Percentiles rank a stretch among this genome's conserved stretches.
Conservation (phyloP, 2,888 invertebrate genomes). For the Nasonia oneida region DNA sequence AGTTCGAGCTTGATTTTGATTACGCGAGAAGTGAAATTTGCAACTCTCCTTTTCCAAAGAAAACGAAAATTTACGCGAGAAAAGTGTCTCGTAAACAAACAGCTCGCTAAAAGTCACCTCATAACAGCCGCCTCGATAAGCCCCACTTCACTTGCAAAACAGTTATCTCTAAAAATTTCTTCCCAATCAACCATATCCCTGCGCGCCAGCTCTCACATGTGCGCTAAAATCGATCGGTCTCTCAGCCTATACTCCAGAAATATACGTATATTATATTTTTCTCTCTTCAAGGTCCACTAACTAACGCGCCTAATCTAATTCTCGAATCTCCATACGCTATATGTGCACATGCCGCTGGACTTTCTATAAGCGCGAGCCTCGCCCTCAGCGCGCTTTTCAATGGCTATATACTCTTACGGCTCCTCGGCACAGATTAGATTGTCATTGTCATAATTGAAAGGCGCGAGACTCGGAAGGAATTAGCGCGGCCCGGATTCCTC, state of each 20-base stretch:
- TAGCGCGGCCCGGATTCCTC: conserved; percentile 59
- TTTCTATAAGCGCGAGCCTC: background rate
- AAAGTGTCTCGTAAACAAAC: conserved; percentile 36
- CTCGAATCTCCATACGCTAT: conserved; percentile 11
- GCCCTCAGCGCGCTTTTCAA: background rate
- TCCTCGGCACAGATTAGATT: conserved; percentile 50
- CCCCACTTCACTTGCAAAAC: background rate
- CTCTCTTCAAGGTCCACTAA: conserved; percentile 30
- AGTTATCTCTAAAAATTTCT: conserved; percentile 23
- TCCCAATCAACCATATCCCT: background rate
- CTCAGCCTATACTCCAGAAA: background rate
- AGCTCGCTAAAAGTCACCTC: background rate
- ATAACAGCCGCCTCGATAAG: background rate
- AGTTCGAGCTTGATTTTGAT: too few species aligned
- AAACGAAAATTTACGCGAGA: background rate
- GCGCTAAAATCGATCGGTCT: background rate
- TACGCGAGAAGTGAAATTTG: background rate
- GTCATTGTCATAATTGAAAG: conserved; percentile 60
- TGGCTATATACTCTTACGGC: background rate
- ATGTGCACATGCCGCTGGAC: background rate
- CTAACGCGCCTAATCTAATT: conserved; percentile 25
- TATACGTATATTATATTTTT: background rate
- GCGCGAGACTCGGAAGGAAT: conserved; percentile 41
- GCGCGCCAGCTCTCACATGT: background rate
- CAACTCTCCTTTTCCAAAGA: background rate